Evolutionary conservation across 64 coral and sea anemone species (phyloP).

Genomic region (Exaiptasia diaphana): DNA sequence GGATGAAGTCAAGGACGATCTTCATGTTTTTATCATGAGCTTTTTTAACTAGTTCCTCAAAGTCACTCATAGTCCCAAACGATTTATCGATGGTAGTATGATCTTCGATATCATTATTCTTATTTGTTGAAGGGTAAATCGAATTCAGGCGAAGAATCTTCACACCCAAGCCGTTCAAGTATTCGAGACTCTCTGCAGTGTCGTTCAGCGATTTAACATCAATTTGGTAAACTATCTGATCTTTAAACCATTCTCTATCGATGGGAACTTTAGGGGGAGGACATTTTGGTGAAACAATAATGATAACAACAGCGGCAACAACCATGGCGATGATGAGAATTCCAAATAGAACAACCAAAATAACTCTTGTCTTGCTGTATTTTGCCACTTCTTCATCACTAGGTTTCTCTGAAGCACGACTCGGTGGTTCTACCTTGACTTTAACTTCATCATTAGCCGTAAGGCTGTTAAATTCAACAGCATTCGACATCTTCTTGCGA

Average conservation of each 20-base stretch:
- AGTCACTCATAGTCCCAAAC: slow-evolving; percentile 66
- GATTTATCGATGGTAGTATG: slow-evolving; percentile 9
- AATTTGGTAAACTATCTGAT: slow-evolving; percentile 67
- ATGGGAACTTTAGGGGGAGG: slow-evolving; percentile 30
- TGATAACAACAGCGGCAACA: slow-evolving; percentile 68
- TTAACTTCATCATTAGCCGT: slow-evolving; percentile 80
- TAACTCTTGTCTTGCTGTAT: slow-evolving; percentile 77
- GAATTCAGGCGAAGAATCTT: slow-evolving; percentile 51
- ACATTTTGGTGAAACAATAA: slow-evolving; percentile 74
- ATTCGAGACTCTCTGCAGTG: slow-evolving; percentile 37
- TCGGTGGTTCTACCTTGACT: slow-evolving; percentile 64
- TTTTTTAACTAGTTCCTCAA: slow-evolving; percentile 50
- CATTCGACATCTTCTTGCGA: slow-evolving; percentile 58
- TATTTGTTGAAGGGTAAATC: slow-evolving; percentile 18
- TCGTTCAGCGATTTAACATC: slow-evolving; percentile 74
- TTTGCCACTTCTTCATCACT: slow-evolving; percentile 73
- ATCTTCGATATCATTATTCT: slow-evolving; percentile 20
- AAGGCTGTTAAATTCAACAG: slow-evolving; percentile 84
- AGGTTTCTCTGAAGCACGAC: slow-evolving; percentile 47
- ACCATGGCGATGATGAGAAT: slow-evolving; percentile 70
- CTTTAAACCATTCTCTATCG: slow-evolving; percentile 59
- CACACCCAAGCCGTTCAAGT: slow-evolving; percentile 69
- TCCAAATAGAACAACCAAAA: slow-evolving; percentile 80
- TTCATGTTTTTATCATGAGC: slow-evolving; percentile 57
- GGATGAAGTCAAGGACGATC: slow-evolving; percentile 73